Conservation (phyloP, 2,888 invertebrate species). For the Mythimna impura region DNA sequence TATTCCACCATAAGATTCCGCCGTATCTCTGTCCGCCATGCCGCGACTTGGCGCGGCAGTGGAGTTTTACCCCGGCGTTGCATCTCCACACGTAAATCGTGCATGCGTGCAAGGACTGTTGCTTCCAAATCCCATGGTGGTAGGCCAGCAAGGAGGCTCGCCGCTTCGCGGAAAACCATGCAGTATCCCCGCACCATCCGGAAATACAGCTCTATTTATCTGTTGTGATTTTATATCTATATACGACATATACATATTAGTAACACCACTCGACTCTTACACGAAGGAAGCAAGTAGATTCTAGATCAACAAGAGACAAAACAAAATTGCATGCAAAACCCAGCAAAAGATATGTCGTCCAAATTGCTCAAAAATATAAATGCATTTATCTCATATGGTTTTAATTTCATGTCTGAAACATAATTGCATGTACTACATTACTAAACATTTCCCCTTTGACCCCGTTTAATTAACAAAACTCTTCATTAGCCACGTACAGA, state of each 20-base stretch:
- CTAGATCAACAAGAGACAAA: neutral
- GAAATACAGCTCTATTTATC: neutral
- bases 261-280: too few relatives aligned
- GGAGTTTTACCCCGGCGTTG: too few relatives aligned
- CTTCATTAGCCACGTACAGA: conserved; percentile 50
- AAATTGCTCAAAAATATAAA: neutral
- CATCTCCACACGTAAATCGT: too few relatives aligned
- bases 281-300: neutral
- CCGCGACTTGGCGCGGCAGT: too few relatives aligned
- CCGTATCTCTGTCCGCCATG: too few relatives aligned
- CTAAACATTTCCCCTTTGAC: conserved; percentile 23
- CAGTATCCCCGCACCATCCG: too few relatives aligned
- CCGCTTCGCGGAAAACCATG: too few relatives aligned
- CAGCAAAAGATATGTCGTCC: neutral
- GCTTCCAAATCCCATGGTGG: too few relatives aligned
- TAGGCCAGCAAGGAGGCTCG: too few relatives aligned
- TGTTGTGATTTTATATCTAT: neutral
- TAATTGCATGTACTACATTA: neutral
- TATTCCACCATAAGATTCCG: too few relatives aligned
- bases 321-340: neutral
- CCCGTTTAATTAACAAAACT: conserved; percentile 53
- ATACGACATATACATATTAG: neutral
- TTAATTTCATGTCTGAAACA: neutral
- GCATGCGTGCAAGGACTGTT: too few relatives aligned
- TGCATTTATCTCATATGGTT: neutral